phyloP scores from a whole-genome alignment of 2,888 invertebrate genomes.

The Tachina fera region DNA sequence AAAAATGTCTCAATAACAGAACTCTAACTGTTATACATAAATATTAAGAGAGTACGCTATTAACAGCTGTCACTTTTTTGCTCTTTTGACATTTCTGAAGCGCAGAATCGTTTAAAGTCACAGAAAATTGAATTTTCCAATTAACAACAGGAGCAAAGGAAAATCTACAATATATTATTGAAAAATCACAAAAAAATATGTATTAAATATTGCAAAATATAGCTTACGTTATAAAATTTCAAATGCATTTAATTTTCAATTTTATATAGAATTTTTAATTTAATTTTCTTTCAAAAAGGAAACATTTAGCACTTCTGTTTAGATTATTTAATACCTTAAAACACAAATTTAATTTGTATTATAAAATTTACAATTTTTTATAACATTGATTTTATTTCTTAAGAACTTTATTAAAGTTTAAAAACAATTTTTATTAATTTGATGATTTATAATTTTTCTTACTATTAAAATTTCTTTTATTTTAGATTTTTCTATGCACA shows the following conservation, averaged over 20 bases:
- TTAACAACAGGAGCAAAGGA: conserved; percentile 57
- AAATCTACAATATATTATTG: conserved; percentile 50
- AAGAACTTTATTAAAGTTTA: background rate
- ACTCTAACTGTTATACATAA: conserved; percentile 51
- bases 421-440: background rate
- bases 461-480: conserved; percentile 10
- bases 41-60: background rate
- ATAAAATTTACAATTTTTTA: background rate
- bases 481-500: conserved; percentile 21
- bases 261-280: background rate
- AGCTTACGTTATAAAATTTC: background rate
- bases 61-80: conserved; percentile 20
- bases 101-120: conserved; percentile 67
- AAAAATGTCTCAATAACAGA: background rate
- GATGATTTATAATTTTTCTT: conserved; percentile 5
- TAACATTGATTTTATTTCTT: conserved; percentile 6
- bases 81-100: conserved; percentile 29
- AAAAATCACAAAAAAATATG: conserved; percentile 16
- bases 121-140: conserved; percentile 70
- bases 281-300: background rate
- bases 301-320: background rate
- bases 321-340: conserved; percentile 18
- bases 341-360: background rate
- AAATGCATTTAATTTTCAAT: background rate
- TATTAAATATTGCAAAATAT: conserved; percentile 8